phyloP scores from a whole-genome alignment of 2,888 invertebrate genomes.

The Marasmarcha lunaedactyla region DNA sequence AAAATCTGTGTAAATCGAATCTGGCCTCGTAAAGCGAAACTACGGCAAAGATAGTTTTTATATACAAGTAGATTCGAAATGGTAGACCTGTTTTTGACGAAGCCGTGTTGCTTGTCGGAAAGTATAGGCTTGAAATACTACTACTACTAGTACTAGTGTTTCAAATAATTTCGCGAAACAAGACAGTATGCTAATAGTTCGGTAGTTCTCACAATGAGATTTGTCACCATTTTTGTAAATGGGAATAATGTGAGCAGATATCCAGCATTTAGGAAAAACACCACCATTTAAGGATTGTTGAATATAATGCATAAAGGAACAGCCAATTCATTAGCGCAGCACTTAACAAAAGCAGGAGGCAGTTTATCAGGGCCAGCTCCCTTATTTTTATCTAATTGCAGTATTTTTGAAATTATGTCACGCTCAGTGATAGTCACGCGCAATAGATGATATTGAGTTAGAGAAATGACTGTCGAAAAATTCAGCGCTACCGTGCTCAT shows the following conservation, averaged over 20 bases:
- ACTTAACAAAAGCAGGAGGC: conserved; percentile 3
- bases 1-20: conserved; percentile 13
- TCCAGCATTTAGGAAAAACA: conserved; percentile 5
- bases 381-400: conserved; percentile 2
- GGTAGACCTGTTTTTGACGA: conserved; percentile 5
- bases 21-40: conserved; percentile 3
- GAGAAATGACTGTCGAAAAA: not conserved
- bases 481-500: not conserved
- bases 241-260: conserved; percentile 6
- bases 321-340: not conserved
- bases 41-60: conserved; percentile 2
- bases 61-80: conserved; percentile 5
- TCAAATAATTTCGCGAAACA: conserved; percentile 5
- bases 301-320: not conserved
- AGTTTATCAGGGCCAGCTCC: conserved; percentile 4
- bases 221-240: conserved; percentile 6
- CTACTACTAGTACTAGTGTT: not conserved
- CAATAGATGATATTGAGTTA: not conserved
- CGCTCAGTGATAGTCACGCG: not conserved
- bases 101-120: conserved; percentile 5
- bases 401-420: conserved; percentile 2
- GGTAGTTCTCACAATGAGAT: conserved; percentile 4
- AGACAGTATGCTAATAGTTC: conserved; percentile 5
- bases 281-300: conserved; percentile 2
- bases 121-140: conserved; percentile 1